phyloP scores from a whole-genome alignment of 2,888 invertebrate genomes.

The Parelbella ahira region DNA sequence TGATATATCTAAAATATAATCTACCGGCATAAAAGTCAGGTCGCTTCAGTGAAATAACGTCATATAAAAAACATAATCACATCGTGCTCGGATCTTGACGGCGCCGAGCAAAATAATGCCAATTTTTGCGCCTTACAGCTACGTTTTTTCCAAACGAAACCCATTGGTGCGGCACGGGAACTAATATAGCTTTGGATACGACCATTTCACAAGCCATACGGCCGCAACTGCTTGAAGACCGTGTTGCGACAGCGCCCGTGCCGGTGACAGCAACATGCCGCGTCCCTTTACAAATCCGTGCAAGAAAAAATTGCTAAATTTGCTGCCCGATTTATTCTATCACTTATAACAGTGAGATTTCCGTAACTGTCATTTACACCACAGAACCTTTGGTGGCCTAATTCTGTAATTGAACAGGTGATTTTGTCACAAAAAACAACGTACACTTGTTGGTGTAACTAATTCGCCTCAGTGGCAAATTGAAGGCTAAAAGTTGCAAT shows the following conservation, averaged over 20 bases:
- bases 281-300: constrained; percentile 47
- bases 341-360: constrained; percentile 44
- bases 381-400: constrained; percentile 46
- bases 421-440: constrained; percentile 8
- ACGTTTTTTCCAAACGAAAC: constrained; percentile 69
- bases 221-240: constrained; percentile 55
- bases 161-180: constrained; percentile 61
- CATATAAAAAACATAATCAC: constrained; percentile 15
- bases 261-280: constrained; percentile 43
- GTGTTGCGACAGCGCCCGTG: constrained; percentile 58
- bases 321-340: constrained; percentile 58
- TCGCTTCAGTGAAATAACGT: constrained; percentile 30
- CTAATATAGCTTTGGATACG: constrained; percentile 76
- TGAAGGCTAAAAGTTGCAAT: constrained; percentile 13
- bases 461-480: constrained; percentile 3
- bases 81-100: constrained; percentile 6
- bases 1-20: too few relatives aligned
- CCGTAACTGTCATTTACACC: constrained; percentile 34
- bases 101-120: constrained; percentile 1
- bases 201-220: constrained; percentile 76
- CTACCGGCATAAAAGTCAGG: too few relatives aligned
- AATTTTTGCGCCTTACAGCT: constrained; percentile 41
- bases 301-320: constrained; percentile 67
- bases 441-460: constrained; percentile 8
- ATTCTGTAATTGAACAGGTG: constrained; percentile 44